Base-by-base conservation (phyloP, 2,797 vertebrate genomes). In the Chromobotia macracanthus region DNA sequence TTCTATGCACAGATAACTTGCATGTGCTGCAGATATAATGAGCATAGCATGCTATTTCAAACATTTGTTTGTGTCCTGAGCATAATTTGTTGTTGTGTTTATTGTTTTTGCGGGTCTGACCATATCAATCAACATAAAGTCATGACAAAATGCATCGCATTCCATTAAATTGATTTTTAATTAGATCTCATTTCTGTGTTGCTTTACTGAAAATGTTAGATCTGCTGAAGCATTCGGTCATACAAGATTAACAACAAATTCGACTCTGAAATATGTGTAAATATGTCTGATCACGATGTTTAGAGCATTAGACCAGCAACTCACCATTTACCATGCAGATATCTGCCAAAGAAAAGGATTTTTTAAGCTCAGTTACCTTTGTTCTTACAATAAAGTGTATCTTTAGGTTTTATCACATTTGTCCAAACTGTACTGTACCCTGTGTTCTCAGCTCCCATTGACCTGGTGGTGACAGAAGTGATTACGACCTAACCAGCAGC, bases 401-500 rank as follows among this genome's bases (percentile, higher is more conserved):
- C 75, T 81, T 89, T 87, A 88, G 87, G 77, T 80, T 85, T 71
- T 56, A 71, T 12, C 10, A 19, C 64, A 58, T 79, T 83, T 65
- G 69, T 11, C 61, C 53, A 41, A 80, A 56, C 83, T 72, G 31
- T 46, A 69, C 48, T n/a, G 75, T 56, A 35, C 80, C 66, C 71
- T 55, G 65, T 82, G 74, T 78, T 77, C 56, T 72, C 75, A 80
- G 82, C 48, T 50, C 53, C 18, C 55, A 53, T 74, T 86, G 83
- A 83, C 84, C 81, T 73, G 12, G 9, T 83, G 73, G 82, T 66
- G 71, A 80, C 66, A 80, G 50, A 80, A 76, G 41, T 41, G 66
- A 71, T 23, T 75, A 80, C 66, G 31, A 82, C 76, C 82, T 82
- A 72, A 91, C 86, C 90, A 84, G 86, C 73, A 81, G 87, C 83